Base-by-base conservation (phyloP, 2,797 vertebrate genomes). In the Sylvilagus floridanus region DNA sequence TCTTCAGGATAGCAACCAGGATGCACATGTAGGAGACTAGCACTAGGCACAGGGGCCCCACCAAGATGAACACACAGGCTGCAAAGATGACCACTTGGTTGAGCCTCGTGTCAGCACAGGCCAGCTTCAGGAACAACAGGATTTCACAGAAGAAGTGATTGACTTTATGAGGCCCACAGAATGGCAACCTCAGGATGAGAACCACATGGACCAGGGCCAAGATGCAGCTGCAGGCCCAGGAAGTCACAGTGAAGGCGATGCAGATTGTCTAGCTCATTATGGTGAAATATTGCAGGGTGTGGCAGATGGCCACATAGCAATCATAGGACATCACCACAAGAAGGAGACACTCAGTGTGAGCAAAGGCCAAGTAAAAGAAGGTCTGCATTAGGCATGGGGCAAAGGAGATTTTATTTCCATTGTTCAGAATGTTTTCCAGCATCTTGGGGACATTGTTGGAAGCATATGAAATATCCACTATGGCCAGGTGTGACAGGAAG, bases 361-460 rank as follows among this genome's bases (percentile, higher is more conserved):
- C 95, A 90, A 97, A 95, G 57, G 96, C 95, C 95, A 96, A 90
- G 82, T 96, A 97, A 11, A 97, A 69, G 92, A 96, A 97, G 7
- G 88, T 97, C 93, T 97, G 96, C 14, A n/a, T 86, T 37, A 95
- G 47, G 54, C 97, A 96, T 0, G 95, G 93, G 21, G 28, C 68
- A 84, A 97, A 97, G 12, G 87, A 96, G 60, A 97, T 96, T 2
- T 76, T 54, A 26, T 82, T 96, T 42, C 21, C 86, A 52, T 91
- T 60, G 21, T 32, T 76, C 5, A 95, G 54, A 81, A 97, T n/a
- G 32, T 91, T 95, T 35, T 16, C 63, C 72, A 97, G 65, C 97
- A 97, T 97, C 92, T 97, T 96, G 1, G 93, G 97, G 63, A 97
- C 96, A 52, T 96, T 97, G 92, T 95, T 97, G 26, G 93, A 96